A percentile compares a stretch with the other conserved stretches of the same genome.
Evolutionary conservation across 2,797 vertebrate species (phyloP).

Genomic region (Spondyliosoma cantharus): DNA sequence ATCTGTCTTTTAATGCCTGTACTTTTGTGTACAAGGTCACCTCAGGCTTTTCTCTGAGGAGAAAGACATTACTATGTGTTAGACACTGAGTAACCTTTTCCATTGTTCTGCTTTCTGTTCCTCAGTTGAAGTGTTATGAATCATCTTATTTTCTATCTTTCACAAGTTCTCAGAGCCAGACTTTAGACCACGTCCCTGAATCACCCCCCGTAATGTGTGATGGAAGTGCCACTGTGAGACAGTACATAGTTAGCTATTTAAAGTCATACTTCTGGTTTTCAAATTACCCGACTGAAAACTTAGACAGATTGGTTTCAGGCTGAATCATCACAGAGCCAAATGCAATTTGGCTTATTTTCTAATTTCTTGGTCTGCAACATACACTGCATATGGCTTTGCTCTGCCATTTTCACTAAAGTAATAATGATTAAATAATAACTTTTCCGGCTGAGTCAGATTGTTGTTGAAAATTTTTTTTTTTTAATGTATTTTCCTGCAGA

Average conservation of each 20-base stretch:
- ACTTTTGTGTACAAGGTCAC: neutral
- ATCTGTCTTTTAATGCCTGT: neutral
- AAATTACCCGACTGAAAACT: constrained; percentile 54
- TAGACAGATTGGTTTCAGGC: constrained; percentile 61
- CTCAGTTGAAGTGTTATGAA: constrained; percentile 53
- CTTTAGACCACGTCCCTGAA: constrained; percentile 38
- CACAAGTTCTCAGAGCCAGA: constrained; percentile 25
- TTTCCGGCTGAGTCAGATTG: constrained; percentile 52
- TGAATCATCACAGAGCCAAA: constrained; percentile 67
- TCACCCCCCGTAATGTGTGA: constrained; percentile 34
- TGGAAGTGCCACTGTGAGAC: constrained; percentile 36
- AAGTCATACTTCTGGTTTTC: constrained; percentile 53
- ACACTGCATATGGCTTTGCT: constrained; percentile 46
- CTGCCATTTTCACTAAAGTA: constrained; percentile 50
- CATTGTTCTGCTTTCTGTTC: constrained; percentile 12
- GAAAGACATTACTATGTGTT: neutral
- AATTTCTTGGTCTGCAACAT: constrained; percentile 66
- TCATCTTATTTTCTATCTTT: constrained; percentile 56
- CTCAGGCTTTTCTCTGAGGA: constrained; percentile 4
- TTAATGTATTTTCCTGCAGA: constrained; percentile 15
- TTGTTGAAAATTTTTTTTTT: constrained; percentile 56
- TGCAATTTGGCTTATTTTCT: constrained; percentile 68
- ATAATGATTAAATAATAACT: constrained; percentile 62
- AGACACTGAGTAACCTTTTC: constrained; percentile 15
- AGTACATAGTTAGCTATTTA: constrained; percentile 34